phyloP scores from a whole-genome alignment of 2,797 vertebrate genomes.

The Microctenopoma steveboyesi region DNA sequence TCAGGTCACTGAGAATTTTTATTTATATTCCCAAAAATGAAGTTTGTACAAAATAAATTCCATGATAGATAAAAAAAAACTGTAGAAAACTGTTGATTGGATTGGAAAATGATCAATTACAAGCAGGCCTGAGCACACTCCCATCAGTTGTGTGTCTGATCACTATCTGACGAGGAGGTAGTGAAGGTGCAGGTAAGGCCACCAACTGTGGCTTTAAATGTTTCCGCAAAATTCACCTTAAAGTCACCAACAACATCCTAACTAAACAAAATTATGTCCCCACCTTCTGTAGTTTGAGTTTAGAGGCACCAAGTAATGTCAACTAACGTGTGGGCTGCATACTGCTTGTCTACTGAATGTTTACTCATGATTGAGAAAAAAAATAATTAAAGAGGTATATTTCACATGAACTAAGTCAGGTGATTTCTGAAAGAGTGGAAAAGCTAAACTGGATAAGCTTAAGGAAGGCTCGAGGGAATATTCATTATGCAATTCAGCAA shows the following conservation, averaged over 20 bases:
- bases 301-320: neutral
- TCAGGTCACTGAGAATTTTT: constrained; percentile 43
- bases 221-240: constrained; percentile 11
- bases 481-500: neutral
- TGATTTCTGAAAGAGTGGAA: neutral
- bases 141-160: constrained; percentile 12
- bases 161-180: constrained; percentile 1
- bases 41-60: constrained; percentile 79
- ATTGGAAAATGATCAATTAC: constrained; percentile 14
- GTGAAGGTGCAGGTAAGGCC: constrained; percentile 17
- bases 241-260: neutral
- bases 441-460: neutral
- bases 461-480: neutral
- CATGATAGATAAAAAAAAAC: constrained; percentile 65
- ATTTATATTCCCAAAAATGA: constrained; percentile 69
- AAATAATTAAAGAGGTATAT: neutral
- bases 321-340: constrained; percentile 1
- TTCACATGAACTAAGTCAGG: neutral
- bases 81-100: constrained; percentile 49
- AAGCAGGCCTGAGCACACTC: constrained; percentile 16
- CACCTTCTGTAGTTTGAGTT: neutral
- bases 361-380: neutral
- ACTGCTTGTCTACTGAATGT: neutral
- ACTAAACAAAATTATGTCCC: constrained; percentile 4
- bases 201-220: constrained; percentile 8